Conservation (phyloP, 2,113 vertebrate species). For the Austrofundulus limnaeus region DNA sequence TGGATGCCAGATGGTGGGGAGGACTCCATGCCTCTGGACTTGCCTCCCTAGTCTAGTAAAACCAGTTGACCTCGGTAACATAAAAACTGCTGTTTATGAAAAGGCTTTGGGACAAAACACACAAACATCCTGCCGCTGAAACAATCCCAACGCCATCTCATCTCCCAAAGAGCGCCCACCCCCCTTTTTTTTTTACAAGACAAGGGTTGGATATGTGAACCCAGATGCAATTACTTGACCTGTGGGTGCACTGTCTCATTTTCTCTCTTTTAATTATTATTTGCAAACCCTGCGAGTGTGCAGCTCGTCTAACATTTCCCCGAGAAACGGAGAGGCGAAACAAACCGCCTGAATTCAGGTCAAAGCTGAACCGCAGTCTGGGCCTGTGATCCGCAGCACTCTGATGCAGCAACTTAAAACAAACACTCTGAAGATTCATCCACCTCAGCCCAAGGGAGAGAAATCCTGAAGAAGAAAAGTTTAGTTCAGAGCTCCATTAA, state of each 20-base stretch:
- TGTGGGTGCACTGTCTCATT: constrained; percentile 61
- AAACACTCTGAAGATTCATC: constrained; percentile 66
- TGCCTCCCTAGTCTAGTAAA: constrained; percentile 80
- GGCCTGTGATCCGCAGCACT: constrained; percentile 67
- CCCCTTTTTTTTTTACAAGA: constrained; percentile 76
- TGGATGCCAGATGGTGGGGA: constrained; percentile 80
- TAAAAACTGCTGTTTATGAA: constrained; percentile 78
- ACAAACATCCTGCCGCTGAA: constrained; percentile 76
- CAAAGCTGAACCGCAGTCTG: constrained; percentile 69
- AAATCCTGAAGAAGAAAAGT: constrained; percentile 49
- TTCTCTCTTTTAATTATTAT: constrained; percentile 43
- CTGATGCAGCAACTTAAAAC: constrained; percentile 74
- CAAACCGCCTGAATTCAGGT: constrained; percentile 74
- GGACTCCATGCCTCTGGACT: constrained; percentile 79
- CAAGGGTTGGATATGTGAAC: constrained; percentile 37
- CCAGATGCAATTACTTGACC: constrained; percentile 68
- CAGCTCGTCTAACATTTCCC: constrained; percentile 66
- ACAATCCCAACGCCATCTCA: constrained; percentile 70
- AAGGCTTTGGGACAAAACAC: constrained; percentile 74
- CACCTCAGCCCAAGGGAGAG: constrained; percentile 58
- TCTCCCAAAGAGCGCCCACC: constrained; percentile 71
- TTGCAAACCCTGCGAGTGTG: constrained; percentile 73
- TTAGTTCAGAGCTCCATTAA: constrained; percentile 52
- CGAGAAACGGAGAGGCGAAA: constrained; percentile 75
- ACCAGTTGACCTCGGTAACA: constrained; percentile 77